These are phyloP conservation scores for Geococcyx californianus DNA, from an alignment of 2,113 vertebrate species.

Conservation along the genomic window DNA sequence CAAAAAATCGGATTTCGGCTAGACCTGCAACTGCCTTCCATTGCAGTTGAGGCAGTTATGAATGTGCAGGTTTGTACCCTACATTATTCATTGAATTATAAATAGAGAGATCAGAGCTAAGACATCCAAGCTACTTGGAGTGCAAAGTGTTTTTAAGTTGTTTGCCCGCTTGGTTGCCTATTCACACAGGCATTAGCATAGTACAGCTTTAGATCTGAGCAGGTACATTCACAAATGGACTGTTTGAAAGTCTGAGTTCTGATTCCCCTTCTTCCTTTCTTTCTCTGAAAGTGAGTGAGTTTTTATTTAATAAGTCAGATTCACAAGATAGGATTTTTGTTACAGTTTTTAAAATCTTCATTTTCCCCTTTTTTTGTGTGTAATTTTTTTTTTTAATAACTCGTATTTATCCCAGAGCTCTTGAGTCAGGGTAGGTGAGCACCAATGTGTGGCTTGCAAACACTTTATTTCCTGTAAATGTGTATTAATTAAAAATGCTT, in stretches of 20 bases:
- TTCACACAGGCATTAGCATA: background rate
- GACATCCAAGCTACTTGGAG: background rate
- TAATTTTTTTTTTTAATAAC: background rate
- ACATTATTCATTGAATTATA: background rate
- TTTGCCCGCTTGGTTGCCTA: background rate
- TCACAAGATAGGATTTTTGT: background rate
- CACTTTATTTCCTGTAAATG: background rate
- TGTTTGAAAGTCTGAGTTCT: background rate
- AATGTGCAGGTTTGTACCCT: background rate
- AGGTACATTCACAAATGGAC: background rate
- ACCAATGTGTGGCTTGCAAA: background rate
- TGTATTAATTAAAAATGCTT: background rate
- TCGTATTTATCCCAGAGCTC: background rate
- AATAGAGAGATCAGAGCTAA: background rate
- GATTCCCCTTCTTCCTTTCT: background rate
- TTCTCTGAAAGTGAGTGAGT: background rate
- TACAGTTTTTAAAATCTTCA: background rate
- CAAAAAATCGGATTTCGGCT: background rate
- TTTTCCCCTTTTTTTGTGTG: no score
- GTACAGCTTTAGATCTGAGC: background rate
- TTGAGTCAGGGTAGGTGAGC: background rate
- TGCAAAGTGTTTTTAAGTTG: background rate
- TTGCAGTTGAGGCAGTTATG: background rate
- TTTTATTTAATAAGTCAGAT: background rate
- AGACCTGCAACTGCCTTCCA: background rate